Percentiles rank a stretch among this genome's conserved stretches.
Conservation (phyloP, 2,888 invertebrate species). For the Rutpela maculata region DNA sequence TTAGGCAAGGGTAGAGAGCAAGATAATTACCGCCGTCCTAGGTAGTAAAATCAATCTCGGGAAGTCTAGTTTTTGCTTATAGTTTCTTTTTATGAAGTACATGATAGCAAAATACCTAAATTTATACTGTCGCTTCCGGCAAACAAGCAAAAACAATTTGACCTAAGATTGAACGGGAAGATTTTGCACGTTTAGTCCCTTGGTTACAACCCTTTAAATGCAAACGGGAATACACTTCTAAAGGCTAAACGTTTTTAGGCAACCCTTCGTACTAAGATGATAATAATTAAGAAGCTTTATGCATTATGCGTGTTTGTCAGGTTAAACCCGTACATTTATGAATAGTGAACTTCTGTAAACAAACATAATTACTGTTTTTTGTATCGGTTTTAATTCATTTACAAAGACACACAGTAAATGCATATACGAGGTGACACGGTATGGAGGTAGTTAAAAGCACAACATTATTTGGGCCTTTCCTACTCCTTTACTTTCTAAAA, state of each 20-base stretch:
- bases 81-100: constrained; percentile 27
- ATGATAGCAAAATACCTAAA: constrained; percentile 28
- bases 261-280: constrained; percentile 13
- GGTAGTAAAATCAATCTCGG: constrained; percentile 39
- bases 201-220: constrained; percentile 16
- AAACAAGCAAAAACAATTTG: constrained; percentile 36
- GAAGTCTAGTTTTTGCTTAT: constrained; percentile 32
- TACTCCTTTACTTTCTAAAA: too few relatives aligned
- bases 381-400: neutral
- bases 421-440: too few relatives aligned
- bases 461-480: too few relatives aligned
- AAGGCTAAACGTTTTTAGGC: constrained; percentile 11
- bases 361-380: neutral
- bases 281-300: constrained; percentile 23
- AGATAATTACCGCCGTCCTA: constrained; percentile 34
- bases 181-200: constrained; percentile 1
- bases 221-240: neutral
- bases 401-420: too few relatives aligned
- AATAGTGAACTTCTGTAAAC: neutral
- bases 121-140: constrained; percentile 24
- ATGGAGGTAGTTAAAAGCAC: too few relatives aligned
- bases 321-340: neutral
- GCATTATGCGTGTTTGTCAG: constrained; percentile 9
- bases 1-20: constrained; percentile 22
- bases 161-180: constrained; percentile 23